A percentile compares a stretch with the other conserved stretches of the same genome.
Conservation (phyloP, 2,888 invertebrate species). For the Sarcophaga subvicina region DNA sequence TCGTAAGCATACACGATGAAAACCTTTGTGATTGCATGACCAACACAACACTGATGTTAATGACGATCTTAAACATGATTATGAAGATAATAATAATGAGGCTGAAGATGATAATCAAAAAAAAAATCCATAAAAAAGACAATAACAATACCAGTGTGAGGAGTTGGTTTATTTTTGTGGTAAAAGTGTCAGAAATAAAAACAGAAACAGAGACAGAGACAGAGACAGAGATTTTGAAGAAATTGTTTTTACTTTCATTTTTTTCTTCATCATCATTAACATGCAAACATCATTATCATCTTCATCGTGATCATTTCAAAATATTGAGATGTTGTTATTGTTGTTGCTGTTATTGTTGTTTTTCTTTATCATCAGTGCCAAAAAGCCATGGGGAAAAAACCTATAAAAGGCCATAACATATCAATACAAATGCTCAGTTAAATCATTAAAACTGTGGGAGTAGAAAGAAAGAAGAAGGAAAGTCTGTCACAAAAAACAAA, state of each 20-base stretch:
- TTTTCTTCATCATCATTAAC: slow-evolving; percentile 54
- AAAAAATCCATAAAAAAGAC: slow-evolving; percentile 15
- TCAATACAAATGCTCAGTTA: slow-evolving; percentile 63
- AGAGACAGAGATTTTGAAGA: slow-evolving; percentile 44
- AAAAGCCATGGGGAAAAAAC: slow-evolving; percentile 47
- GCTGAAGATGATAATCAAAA: slow-evolving; percentile 31
- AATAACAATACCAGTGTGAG: slow-evolving; percentile 53
- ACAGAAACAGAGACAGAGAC: slow-evolving; percentile 3
- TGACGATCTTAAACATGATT: slow-evolving; percentile 5
- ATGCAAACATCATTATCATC: slow-evolving; percentile 22
- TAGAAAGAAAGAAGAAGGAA: slow-evolving; percentile 47
- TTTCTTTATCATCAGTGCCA: slow-evolving; percentile 27
- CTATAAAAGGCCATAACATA: slow-evolving; percentile 66
- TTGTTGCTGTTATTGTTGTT: slow-evolving; percentile 22
- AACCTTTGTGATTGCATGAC: not conserved
- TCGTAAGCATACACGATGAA: not conserved
- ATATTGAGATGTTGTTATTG: not conserved
- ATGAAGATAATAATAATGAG: not conserved
- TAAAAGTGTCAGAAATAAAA: slow-evolving; percentile 55
- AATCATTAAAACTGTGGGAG: slow-evolving; percentile 64
- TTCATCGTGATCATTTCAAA: slow-evolving; percentile 7
- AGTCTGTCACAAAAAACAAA: not conserved
- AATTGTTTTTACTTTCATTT: slow-evolving; percentile 75
- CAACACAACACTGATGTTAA: slow-evolving; percentile 3
- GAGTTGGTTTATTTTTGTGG: slow-evolving; percentile 46